These are phyloP conservation scores for Propithecus coquereli DNA, from an alignment of 2,113 vertebrate genomes.

Conservation along the genomic window DNA sequence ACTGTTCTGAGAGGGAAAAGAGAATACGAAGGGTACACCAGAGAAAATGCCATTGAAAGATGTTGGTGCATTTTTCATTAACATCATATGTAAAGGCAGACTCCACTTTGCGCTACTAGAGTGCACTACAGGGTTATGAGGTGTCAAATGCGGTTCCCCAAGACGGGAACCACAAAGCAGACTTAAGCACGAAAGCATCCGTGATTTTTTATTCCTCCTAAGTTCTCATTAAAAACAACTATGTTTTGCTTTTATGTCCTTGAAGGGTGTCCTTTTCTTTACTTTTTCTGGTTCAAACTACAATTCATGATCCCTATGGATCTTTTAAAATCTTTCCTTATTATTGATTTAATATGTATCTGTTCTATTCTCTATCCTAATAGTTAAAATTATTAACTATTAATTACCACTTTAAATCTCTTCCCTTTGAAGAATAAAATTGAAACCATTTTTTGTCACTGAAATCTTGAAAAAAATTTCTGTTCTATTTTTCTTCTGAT, in stretches of 20 bases:
- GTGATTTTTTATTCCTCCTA: not conserved
- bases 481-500: not conserved
- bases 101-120: not conserved
- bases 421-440: constrained; percentile 43
- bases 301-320: not conserved
- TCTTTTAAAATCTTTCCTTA: constrained; percentile 15
- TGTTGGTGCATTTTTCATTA: not conserved
- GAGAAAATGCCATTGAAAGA: not conserved
- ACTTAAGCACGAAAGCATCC: not conserved
- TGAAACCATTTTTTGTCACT: not conserved
- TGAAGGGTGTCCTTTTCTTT: not conserved
- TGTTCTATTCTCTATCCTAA: not conserved
- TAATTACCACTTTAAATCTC: not conserved
- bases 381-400: not conserved
- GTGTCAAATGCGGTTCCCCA: not conserved
- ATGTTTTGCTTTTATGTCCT: constrained; percentile 8
- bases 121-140: not conserved
- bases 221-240: constrained; percentile 29
- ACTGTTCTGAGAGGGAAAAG: not conserved
- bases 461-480: constrained; percentile 17
- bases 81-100: not conserved
- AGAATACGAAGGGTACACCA: not conserved
- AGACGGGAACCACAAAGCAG: not conserved
- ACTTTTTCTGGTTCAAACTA: not conserved
- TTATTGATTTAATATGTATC: not conserved